Evolutionary conservation across 2,797 vertebrate genomes (phyloP), one percentile per base, ranked within the genome.

Genomic region (Toxotes lorentzi): DNA sequence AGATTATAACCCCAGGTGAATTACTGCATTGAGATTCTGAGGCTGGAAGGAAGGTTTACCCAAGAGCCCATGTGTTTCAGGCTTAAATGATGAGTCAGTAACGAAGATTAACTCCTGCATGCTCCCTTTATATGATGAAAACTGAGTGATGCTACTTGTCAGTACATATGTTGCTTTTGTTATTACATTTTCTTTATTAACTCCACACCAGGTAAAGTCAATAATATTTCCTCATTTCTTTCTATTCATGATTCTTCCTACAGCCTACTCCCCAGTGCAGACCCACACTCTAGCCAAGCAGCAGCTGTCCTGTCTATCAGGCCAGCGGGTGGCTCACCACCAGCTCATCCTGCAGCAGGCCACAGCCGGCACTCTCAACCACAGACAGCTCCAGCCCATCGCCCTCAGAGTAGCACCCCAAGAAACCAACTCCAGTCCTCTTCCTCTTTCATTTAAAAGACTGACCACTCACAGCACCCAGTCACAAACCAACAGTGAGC

Each of bases 321-420:
- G 95, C 87, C 94, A 96, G 77, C 96, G 95, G 85, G 89, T 95
- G 85, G 94, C 96, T 2, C 96, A 97, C 78, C 97, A 97, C 91
- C 97, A 97, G 87, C 94, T 97, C 90, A 93, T 97, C 79, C 41
- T 97, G 81, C 96, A 98, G 35, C 95, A 93, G 73, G 84, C 91
- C 35, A 35, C 91, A 59, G 87, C 70, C 54, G 86, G 82, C 23
- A 24, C 79, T 43, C 48, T 81, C 48, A 89, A 94, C 87, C 96
- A 96, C 74, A 95, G 96, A 86, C 97, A 97, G 70, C 94, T 97
- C 70, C 97, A 98, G 87, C 96, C 97, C 7, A 94, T 97, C 3
- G 93, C 97, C 14, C 95, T 98, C 70, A 96, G 96, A 85, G 95
- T 95, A 75, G 81, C 95, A 16, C 82, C 90, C 48, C 96, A 92